These are phyloP conservation scores for Ostrea denselamellosa DNA, from an alignment of 1,140 invertebrate species.

Conservation along the genomic window DNA sequence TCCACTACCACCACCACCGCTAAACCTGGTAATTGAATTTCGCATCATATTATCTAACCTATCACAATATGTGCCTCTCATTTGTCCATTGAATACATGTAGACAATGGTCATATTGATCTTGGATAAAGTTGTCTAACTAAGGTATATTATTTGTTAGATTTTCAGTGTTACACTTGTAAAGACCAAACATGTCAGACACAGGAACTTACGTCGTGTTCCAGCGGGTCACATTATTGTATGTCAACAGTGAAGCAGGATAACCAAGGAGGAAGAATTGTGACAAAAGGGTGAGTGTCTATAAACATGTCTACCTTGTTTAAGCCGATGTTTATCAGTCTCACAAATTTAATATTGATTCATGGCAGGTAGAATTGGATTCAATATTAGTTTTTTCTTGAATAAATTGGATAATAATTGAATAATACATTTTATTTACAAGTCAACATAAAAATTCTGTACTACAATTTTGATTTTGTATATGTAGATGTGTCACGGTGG, in stretches of 20 bases:
- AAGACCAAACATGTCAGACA: slow-evolving; percentile 45
- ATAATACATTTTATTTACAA: too few relatives aligned
- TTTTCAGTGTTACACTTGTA: slow-evolving; percentile 54
- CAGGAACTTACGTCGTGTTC: slow-evolving; percentile 45
- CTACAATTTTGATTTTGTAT: not conserved
- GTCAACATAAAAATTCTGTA: not conserved
- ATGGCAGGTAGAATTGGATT: too few relatives aligned
- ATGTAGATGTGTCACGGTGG: slow-evolving; percentile 51
- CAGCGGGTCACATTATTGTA: slow-evolving; percentile 44
- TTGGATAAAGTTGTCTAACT: not conserved
- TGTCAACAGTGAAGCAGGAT: slow-evolving; percentile 52
- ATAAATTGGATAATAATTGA: not conserved
- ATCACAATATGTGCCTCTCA: not conserved
- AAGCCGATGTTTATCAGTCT: not conserved
- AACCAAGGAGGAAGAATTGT: slow-evolving; percentile 43
- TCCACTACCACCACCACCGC: not conserved
- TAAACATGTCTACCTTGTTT: not conserved
- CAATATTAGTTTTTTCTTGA: not conserved
- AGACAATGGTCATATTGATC: not conserved
- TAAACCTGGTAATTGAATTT: not conserved
- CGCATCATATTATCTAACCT: not conserved
- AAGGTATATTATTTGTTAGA: not conserved
- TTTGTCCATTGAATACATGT: not conserved
- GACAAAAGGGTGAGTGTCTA: slow-evolving; percentile 49
- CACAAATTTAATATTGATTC: not conserved